Base-by-base conservation (phyloP, 2,888 invertebrate species). In the Leptopilina drosophilae region DNA sequence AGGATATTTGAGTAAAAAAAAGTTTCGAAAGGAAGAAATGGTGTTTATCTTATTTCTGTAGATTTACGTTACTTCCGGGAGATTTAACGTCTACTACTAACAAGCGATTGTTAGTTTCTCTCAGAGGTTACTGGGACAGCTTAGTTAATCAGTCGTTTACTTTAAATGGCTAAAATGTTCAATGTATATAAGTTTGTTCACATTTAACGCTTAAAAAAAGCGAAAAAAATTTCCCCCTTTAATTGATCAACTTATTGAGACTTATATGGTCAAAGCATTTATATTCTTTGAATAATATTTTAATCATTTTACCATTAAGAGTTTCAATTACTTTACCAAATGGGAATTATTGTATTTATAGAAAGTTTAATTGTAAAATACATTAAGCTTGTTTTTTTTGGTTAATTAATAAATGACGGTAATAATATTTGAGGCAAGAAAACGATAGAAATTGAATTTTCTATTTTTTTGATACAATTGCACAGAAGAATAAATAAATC, bases 71-170 rank as follows among this genome's bases (percentile, higher is more conserved):
- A 73, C 53, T 73, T 73, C 73, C 73, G 56, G 56, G 73, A 73
- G 56, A 33, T 73, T 73, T 73, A 73, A 56, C 14, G 56, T 73
- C 40, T 53, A 49, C 40, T 53, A 49, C 73, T 73, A 73, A 73
- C 73, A 53, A 73, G 73, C 73, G 73, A 73, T 73, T 73, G 73
- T 73, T 73, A 73, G 73, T 73, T 56, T 56, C 73, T 56, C 33
- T 73, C 33, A 56, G 53, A 73, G 56, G 73, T 73, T 56, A 73
- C 73, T 73, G 26, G 69, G 53, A 73, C 73, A 73, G 73, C 56
- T 73, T 53, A 33, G 33, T 73, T 73, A 73, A 73, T 73, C 73
- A 73, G 56, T 73, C 73, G 12, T 73, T 73, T 56, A 73, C 73
- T 73, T 49, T 73, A 73, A 73, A 73, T 73, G 73, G 73, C 56